Evolutionary conservation across 2,888 invertebrate genomes (phyloP).

Genomic region (Kuschelorhynchus macadamiae): DNA sequence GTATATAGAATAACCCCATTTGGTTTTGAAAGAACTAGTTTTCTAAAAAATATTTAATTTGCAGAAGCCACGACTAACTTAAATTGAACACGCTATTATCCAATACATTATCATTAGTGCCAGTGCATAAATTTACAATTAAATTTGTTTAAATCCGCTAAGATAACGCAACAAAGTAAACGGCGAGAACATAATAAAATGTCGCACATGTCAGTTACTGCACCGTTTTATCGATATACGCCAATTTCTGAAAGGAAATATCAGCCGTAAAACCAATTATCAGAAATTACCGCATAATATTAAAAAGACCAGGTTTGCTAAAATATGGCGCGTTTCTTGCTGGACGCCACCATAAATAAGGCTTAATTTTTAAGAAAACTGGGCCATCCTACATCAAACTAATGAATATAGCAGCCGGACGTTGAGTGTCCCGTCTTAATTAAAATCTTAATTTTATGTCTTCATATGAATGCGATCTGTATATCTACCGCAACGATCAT

Average conservation of each 20-base stretch:
- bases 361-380: conserved; percentile 38
- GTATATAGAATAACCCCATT: too few relatives aligned
- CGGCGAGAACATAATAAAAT: conserved; percentile 21
- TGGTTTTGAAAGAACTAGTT: too few relatives aligned
- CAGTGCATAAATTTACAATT: too few relatives aligned
- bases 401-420: conserved; percentile 39
- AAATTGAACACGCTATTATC: too few relatives aligned
- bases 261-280: conserved; percentile 41
- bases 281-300: conserved; percentile 36
- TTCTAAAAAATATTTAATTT: too few relatives aligned
- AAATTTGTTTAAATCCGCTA: too few relatives aligned
- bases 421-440: conserved; percentile 46
- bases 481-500: conserved; percentile 36
- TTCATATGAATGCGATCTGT: conserved; percentile 42
- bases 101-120: too few relatives aligned
- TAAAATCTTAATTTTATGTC: conserved; percentile 51
- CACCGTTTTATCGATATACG: conserved; percentile 30
- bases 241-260: conserved; percentile 38
- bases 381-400: conserved; percentile 40
- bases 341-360: conserved; percentile 26
- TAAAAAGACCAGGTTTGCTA: conserved; percentile 24
- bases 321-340: conserved; percentile 23
- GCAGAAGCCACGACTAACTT: too few relatives aligned
- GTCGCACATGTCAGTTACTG: conserved; percentile 25
- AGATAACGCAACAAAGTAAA: too few relatives aligned